Conservation (phyloP, 2,797 vertebrate species). For the Sebastes nivosus region DNA sequence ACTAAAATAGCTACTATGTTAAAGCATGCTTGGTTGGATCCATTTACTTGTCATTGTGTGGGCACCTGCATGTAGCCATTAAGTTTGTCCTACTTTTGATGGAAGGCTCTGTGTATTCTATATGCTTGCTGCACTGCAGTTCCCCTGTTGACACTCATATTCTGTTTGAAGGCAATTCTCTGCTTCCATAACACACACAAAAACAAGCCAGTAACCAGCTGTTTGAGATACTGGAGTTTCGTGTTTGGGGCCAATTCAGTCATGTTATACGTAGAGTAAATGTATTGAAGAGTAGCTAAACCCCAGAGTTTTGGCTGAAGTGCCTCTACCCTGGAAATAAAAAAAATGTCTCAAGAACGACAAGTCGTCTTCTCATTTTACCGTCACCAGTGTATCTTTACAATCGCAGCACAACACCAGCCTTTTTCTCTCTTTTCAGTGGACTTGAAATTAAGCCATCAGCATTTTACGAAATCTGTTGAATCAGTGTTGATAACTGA, state of each 20-base stretch:
- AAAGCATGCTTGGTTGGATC: conserved; percentile 41
- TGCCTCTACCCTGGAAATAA: neutral
- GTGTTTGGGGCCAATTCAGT: conserved; percentile 20
- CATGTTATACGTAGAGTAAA: conserved; percentile 7
- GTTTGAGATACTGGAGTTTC: neutral
- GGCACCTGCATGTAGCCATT: conserved; percentile 55
- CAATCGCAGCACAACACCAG: neutral
- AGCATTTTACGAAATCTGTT: too few species aligned
- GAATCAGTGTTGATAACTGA: too few species aligned
- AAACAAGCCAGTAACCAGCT: conserved; percentile 13
- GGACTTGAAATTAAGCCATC: too few species aligned
- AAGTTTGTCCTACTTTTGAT: conserved; percentile 52
- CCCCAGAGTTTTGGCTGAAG: neutral
- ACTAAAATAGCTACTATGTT: conserved; percentile 11
- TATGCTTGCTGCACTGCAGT: conserved; percentile 18
- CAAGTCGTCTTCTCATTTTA: neutral
- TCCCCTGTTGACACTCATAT: conserved; percentile 6
- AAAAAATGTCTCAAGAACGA: neutral
- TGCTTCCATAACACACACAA: conserved; percentile 5
- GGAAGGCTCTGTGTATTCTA: conserved; percentile 18
- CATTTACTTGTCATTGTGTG: conserved; percentile 52
- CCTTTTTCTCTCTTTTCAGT: too few species aligned
- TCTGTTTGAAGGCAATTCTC: conserved; percentile 36
- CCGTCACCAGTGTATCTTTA: neutral
- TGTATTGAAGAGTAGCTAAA: conserved; percentile 1